Evolutionary conservation across 1,140 invertebrate species (phyloP).

Genomic region (Matsumurasca onukii): DNA sequence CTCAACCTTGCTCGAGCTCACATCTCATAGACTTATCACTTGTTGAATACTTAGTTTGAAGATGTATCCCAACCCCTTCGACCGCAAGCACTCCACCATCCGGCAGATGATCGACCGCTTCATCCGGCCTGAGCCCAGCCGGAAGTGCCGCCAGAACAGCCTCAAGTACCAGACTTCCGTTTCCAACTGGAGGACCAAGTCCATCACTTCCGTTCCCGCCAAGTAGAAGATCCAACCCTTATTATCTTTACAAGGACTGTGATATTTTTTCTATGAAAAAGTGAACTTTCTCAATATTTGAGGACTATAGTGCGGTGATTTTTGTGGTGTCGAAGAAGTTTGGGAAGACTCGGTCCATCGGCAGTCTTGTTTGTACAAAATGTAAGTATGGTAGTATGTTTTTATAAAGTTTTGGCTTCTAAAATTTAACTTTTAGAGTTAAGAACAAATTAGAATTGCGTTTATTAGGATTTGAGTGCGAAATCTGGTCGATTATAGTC

Average conservation of each 20-base stretch:
- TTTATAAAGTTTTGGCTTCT: too few relatives aligned
- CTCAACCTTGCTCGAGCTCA: too few relatives aligned
- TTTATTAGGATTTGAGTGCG: too few relatives aligned
- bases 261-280: constrained; percentile 25
- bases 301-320: not conserved
- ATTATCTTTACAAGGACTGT: not conserved
- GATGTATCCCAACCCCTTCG: constrained; percentile 74
- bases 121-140: constrained; percentile 48
- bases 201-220: not conserved
- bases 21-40: not conserved
- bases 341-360: too few relatives aligned
- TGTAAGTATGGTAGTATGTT: too few relatives aligned
- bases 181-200: constrained; percentile 30
- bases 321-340: not conserved
- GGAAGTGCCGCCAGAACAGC: constrained; percentile 35
- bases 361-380: too few relatives aligned
- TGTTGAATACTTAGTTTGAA: constrained; percentile 35
- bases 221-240: not conserved
- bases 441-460: too few relatives aligned
- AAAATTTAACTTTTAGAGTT: too few relatives aligned
- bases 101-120: constrained; percentile 62
- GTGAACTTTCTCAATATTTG: constrained; percentile 28
- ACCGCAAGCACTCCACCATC: constrained; percentile 69
- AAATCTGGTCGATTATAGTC: too few relatives aligned
- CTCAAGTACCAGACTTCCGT: constrained; percentile 11